These are phyloP conservation scores for Todiramphus chloris DNA, from an alignment of 2,113 vertebrate species.

Conservation along the genomic window DNA sequence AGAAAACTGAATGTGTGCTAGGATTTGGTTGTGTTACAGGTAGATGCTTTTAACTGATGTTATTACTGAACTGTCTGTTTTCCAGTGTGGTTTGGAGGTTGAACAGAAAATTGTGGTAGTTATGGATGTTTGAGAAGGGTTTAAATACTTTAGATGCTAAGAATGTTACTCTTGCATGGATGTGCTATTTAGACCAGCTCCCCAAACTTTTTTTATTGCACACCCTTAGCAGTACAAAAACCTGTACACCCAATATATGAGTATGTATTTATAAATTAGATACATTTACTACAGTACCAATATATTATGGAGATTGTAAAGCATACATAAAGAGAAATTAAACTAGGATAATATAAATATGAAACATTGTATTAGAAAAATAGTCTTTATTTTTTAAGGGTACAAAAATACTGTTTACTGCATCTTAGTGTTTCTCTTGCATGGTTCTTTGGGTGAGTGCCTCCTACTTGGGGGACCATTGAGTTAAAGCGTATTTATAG, in stretches of 20 bases:
- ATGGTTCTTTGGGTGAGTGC: rapidly evolving
- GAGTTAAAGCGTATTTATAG: neutral
- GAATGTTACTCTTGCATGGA: neutral
- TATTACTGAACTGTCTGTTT: neutral
- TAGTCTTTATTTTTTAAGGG: neutral
- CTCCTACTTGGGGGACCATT: neutral
- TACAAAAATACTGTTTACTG: neutral
- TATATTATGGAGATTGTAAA: neutral
- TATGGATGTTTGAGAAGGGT: neutral
- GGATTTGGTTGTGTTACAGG: neutral
- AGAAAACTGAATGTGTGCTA: rapidly evolving
- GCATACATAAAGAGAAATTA: neutral
- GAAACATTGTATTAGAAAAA: neutral
- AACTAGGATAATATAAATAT: neutral
- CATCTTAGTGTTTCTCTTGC: neutral
- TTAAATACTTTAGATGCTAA: neutral
- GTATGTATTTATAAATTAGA: neutral
- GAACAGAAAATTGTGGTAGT: neutral
- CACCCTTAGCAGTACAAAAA: neutral
- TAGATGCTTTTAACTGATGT: neutral
- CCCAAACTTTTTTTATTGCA: neutral
- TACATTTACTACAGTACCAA: neutral
- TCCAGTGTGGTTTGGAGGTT: neutral
- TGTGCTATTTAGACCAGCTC: neutral
- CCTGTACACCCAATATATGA: too few relatives aligned